Percentiles rank a stretch among this genome's conserved stretches.
Conservation (phyloP, 1,140 invertebrate genomes). For the Drosophila sechellia region DNA sequence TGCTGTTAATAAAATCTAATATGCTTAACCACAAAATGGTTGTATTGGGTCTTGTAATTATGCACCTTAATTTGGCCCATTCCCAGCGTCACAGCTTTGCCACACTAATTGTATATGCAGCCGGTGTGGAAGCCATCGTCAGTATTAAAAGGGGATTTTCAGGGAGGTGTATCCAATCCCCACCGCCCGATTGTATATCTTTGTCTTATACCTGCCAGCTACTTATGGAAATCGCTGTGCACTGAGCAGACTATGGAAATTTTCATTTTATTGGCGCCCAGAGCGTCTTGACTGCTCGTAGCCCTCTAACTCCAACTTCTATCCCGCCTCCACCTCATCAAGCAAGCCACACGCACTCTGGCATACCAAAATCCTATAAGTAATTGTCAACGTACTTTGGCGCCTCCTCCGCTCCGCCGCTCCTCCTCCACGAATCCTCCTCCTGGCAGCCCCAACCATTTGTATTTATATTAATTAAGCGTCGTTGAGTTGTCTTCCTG, state of each 20-base stretch:
- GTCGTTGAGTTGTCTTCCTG: constrained; percentile 79
- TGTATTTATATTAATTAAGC: constrained; percentile 82
- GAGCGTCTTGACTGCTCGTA: constrained; percentile 56
- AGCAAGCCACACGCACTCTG: constrained; percentile 26
- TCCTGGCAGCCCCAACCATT: constrained; percentile 43
- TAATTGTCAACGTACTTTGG: constrained; percentile 78
- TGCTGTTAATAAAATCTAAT: constrained; percentile 80
- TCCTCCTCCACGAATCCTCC: background rate
- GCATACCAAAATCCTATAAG: constrained; percentile 80
- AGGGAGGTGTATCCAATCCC: background rate
- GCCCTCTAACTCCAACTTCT: background rate
- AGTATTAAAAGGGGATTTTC: constrained; percentile 45
- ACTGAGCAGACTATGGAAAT: constrained; percentile 66
- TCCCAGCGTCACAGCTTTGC: constrained; percentile 6
- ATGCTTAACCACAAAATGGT: constrained; percentile 76
- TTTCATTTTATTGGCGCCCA: constrained; percentile 80
- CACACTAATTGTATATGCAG: constrained; percentile 74
- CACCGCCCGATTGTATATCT: background rate
- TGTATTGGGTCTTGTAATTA: constrained; percentile 80
- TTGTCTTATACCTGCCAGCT: constrained; percentile 41
- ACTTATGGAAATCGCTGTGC: constrained; percentile 73
- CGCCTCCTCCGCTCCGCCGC: constrained; percentile 30
- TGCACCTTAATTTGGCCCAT: constrained; percentile 67
- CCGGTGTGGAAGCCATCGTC: constrained; percentile 45
- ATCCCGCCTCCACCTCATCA: constrained; percentile 9